phyloP scores from a whole-genome alignment of 2,113 vertebrate species.

The Gallinago media region DNA sequence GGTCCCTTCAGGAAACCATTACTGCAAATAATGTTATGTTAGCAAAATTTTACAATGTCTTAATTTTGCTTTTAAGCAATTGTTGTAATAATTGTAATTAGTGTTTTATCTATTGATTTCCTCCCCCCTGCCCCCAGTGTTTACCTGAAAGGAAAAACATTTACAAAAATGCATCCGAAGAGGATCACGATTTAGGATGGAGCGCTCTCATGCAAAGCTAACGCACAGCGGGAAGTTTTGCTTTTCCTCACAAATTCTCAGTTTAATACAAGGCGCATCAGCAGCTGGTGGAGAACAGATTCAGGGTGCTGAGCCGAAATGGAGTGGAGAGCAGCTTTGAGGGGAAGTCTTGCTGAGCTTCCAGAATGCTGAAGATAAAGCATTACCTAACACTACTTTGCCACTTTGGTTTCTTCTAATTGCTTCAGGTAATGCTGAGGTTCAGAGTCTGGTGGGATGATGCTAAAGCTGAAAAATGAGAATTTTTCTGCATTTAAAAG shows the following conservation, averaged over 20 bases:
- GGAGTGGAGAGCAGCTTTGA: slow-evolving; percentile 40
- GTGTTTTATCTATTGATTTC: neutral
- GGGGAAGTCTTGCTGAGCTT: slow-evolving; percentile 64
- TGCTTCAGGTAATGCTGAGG: slow-evolving; percentile 53
- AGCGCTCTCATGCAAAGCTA: slow-evolving; percentile 68
- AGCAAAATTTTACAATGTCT: neutral
- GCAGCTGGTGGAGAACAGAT: slow-evolving; percentile 68
- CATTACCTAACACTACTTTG: slow-evolving; percentile 12
- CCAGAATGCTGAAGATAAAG: slow-evolving; percentile 48
- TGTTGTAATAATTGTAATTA: neutral
- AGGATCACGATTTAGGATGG: neutral
- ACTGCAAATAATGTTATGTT: neutral
- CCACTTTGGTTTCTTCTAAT: slow-evolving; percentile 50
- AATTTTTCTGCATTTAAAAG: neutral
- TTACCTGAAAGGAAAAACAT: slow-evolving; percentile 12
- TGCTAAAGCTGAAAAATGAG: neutral
- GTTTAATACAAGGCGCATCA: neutral
- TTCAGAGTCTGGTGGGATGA: slow-evolving; percentile 10
- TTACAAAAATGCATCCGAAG: neutral
- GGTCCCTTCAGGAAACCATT: neutral
- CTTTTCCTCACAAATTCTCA: slow-evolving; percentile 71
- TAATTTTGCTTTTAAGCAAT: neutral
- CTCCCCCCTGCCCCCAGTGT: fast-evolving
- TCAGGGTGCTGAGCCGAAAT: slow-evolving; percentile 43
- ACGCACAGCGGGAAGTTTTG: slow-evolving; percentile 61